A percentile compares a stretch with the other conserved stretches of the same genome.
phyloP scores from a whole-genome alignment of 2,797 vertebrate species.

The Chloroceryle amazona region DNA sequence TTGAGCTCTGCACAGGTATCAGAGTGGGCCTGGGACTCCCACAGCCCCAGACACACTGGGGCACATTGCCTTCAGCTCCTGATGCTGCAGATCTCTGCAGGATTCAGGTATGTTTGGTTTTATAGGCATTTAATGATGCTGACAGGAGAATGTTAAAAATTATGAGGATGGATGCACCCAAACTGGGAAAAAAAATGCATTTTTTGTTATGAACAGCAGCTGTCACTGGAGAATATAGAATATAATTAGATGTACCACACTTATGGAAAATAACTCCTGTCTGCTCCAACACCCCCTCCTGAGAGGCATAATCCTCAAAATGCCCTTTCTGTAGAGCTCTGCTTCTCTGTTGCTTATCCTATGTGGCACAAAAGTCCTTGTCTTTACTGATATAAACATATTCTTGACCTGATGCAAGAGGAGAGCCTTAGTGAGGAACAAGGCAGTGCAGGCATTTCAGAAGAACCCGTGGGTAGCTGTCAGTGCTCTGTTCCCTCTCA shows the following conservation, averaged over 20 bases:
- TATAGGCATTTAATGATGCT: neutral
- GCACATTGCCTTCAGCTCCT: neutral
- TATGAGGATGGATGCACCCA: neutral
- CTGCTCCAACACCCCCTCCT: neutral
- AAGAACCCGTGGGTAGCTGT: neutral
- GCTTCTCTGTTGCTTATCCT: neutral
- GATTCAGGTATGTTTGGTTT: neutral
- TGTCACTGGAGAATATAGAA: neutral
- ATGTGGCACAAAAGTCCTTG: neutral
- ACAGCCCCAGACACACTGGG: rapidly evolving
- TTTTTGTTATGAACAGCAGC: neutral
- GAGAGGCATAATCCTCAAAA: neutral
- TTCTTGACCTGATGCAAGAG: rapidly evolving
- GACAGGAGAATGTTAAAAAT: neutral
- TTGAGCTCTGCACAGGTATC: neutral
- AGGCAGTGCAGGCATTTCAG: neutral
- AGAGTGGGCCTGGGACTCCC: rapidly evolving
- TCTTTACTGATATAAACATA: neutral
- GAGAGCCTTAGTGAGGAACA: neutral
- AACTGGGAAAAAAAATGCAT: neutral
- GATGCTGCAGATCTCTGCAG: neutral
- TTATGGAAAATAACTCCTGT: neutral
- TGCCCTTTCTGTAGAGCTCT: neutral
- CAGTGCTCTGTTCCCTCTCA: neutral
- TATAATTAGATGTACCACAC: neutral